Percentiles rank a stretch among this genome's conserved stretches.
phyloP scores from a whole-genome alignment of 2,113 vertebrate genomes.

The Anser cygnoides region DNA sequence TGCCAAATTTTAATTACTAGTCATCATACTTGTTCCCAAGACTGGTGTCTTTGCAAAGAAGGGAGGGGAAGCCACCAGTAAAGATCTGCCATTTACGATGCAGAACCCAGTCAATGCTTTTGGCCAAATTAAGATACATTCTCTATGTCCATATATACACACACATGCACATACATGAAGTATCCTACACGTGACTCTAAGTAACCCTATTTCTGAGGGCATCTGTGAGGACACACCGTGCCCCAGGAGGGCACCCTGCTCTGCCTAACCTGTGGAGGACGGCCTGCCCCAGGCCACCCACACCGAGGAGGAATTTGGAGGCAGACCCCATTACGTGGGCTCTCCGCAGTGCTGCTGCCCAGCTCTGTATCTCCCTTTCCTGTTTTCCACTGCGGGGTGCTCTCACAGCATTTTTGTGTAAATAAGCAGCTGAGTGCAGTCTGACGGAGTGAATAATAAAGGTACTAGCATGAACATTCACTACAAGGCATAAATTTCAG shows the following conservation, averaged over 20 bases:
- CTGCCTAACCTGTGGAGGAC: not conserved
- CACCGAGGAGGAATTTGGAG: not conserved
- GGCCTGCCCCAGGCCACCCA: not conserved
- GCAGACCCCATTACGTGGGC: accelerated
- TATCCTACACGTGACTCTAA: not conserved
- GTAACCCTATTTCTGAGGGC: not conserved
- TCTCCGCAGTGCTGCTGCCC: not conserved
- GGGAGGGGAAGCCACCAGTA: not conserved
- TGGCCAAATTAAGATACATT: not conserved
- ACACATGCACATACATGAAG: not conserved
- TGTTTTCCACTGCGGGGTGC: not conserved
- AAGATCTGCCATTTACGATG: not conserved
- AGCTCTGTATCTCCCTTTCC: not conserved
- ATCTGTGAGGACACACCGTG: not conserved
- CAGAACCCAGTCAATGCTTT: not conserved
- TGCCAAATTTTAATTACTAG: not conserved
- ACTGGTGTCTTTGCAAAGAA: not conserved
- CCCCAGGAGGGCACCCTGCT: not conserved
- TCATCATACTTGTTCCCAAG: not conserved
- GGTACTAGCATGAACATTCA: not conserved
- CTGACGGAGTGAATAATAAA: not conserved
- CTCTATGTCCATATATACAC: not conserved
- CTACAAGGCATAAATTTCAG: not conserved
- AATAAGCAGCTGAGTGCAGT: not conserved
- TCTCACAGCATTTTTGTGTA: not conserved